Evolutionary conservation across 2,797 vertebrate species (phyloP), one percentile per base, ranked within the genome.

Genomic region (Hemitrygon akajei): DNA sequence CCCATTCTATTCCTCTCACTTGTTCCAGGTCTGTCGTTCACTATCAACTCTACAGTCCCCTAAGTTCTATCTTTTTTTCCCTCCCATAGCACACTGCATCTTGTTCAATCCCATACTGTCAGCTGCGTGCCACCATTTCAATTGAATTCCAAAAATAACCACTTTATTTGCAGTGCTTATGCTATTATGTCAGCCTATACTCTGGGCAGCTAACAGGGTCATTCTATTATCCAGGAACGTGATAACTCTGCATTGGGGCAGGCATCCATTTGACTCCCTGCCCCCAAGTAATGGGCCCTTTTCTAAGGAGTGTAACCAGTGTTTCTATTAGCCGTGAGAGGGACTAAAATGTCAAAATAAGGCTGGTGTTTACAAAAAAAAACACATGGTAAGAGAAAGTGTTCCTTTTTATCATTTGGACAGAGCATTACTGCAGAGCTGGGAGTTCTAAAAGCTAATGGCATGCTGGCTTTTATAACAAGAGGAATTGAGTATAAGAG

Each of bases 131-230:
- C 94, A 94, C 95, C 94, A 95, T 96, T 97, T 97, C 97, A 97
- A 97, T 97, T 95, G 96, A 95, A 96, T 95, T 96, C 97, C 97
- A 97, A 97, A 97, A 98, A 97, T 98, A 98, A 96, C 96, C 96
- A 96, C 97, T 97, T 97, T 97, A 96, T 97, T 97, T 96, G 96
- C 96, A 96, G 95, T 94, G 96, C 96, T 97, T 96, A 96, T 95
- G 97, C 97, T 97, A 96, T 97, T 97, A 97, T 96, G 96, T 96
- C 95, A 96, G 95, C 95, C 96, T 95, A 95, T 96, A 95, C 95
- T 94, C 95, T 94, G 95, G 97, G 96, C 97, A 97, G 96, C 96
- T 96, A 56, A 96, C 91, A 96, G 97, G 96, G 97, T 97, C 97
- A 97, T 97, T 97, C 97, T 96, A 97, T 98, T 98, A 97, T 97